Percentiles rank a stretch among this genome's conserved stretches.
Evolutionary conservation across 1,140 invertebrate genomes (phyloP).

Genomic region (Drosophila oshimai): DNA sequence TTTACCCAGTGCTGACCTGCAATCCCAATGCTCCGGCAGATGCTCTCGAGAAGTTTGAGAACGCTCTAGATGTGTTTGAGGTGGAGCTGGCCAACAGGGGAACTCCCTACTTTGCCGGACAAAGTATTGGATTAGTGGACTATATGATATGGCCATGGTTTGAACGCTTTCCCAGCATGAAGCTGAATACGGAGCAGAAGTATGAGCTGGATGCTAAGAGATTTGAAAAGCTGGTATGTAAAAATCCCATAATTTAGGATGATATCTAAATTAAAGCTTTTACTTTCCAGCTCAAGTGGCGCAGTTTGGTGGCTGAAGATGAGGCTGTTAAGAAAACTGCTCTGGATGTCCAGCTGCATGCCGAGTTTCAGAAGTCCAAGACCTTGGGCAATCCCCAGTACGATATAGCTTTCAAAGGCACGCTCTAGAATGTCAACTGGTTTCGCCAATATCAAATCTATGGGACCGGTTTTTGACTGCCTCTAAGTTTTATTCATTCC

Average conservation of each 20-base stretch:
- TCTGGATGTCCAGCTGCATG: conserved; percentile 87
- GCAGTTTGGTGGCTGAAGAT: conserved; percentile 87
- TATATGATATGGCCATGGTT: conserved; percentile 96
- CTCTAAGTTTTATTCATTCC: conserved; percentile 45
- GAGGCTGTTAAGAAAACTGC: conserved; percentile 87
- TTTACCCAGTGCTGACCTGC: conserved; percentile 64
- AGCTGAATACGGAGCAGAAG: conserved; percentile 37
- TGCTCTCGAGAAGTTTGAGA: conserved; percentile 65
- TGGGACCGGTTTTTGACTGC: neutral
- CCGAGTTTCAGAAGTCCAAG: conserved; percentile 87
- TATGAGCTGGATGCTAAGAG: conserved; percentile 67
- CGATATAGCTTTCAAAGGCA: conserved; percentile 83
- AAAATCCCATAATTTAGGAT: fast-evolving
- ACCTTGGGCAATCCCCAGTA: conserved; percentile 87
- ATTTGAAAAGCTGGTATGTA: conserved; percentile 56
- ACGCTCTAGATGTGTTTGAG: conserved; percentile 87
- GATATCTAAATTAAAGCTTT: neutral
- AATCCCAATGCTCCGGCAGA: conserved; percentile 51
- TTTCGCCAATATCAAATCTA: neutral
- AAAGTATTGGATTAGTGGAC: conserved; percentile 90
- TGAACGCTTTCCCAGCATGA: conserved; percentile 85
- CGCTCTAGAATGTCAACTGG: neutral
- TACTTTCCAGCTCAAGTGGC: conserved; percentile 84
- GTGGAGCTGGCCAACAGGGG: conserved; percentile 84
- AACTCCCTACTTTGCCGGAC: conserved; percentile 87